Conservation (phyloP, 2,113 vertebrate genomes). For the Montifringilla adamsi region DNA sequence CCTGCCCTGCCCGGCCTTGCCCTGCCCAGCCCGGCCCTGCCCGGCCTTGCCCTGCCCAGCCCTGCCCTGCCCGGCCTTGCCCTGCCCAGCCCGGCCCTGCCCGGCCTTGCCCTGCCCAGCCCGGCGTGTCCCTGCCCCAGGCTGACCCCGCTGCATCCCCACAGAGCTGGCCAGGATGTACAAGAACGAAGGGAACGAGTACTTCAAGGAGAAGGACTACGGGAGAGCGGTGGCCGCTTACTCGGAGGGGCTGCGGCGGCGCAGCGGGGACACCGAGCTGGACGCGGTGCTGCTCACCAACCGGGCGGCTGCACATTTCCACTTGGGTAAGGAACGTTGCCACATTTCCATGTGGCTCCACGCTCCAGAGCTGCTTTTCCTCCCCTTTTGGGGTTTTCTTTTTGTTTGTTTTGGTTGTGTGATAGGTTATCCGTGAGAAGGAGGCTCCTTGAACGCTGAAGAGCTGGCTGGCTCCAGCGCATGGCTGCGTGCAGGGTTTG, state of each 20-base stretch:
- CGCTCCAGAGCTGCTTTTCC: not conserved
- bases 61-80: not conserved
- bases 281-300: constrained; percentile 83
- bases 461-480: not conserved
- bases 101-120: too few species aligned
- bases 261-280: constrained; percentile 76
- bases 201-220: constrained; percentile 91
- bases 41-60: not conserved
- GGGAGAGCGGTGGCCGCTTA: constrained; percentile 81
- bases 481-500: not conserved
- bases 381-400: rapidly evolving
- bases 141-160: not conserved
- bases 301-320: constrained; percentile 87
- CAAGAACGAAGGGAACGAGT: constrained; percentile 90
- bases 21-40: too few species aligned
- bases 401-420: too few species aligned
- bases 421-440: rapidly evolving
- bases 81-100: not conserved
- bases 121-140: rapidly evolving
- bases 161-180: constrained; percentile 84
- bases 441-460: not conserved
- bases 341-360: not conserved
- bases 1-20: not conserved
- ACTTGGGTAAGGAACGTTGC: constrained; percentile 71
- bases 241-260: constrained; percentile 83